A percentile compares a stretch with the other conserved stretches of the same genome.
These are phyloP conservation scores for Phalacrocorax brasilianus DNA, from an alignment of 2,113 vertebrate genomes.

Conservation along the genomic window DNA sequence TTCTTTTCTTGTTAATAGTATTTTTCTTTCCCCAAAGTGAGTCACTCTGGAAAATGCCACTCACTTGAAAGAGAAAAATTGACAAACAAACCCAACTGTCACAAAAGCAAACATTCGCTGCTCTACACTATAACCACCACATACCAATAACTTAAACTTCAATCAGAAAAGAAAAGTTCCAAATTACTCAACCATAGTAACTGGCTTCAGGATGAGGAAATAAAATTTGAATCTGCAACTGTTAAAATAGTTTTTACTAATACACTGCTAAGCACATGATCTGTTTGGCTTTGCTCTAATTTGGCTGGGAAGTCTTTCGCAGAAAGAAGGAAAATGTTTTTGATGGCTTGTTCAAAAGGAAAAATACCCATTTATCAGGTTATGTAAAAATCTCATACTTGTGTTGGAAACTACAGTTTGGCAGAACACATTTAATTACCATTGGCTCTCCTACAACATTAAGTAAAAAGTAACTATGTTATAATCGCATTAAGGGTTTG, in stretches of 20 bases:
- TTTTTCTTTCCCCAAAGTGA: constrained; percentile 66
- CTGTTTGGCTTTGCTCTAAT: constrained; percentile 53
- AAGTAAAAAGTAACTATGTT: constrained; percentile 51
- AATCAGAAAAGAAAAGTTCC: not conserved
- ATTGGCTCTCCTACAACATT: constrained; percentile 55
- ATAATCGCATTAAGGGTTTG: constrained; percentile 66
- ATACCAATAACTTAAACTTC: not conserved
- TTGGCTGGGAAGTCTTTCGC: constrained; percentile 58
- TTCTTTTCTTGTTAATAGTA: constrained; percentile 56
- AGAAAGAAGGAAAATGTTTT: constrained; percentile 68
- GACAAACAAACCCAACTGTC: constrained; percentile 25
- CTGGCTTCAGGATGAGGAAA: constrained; percentile 30
- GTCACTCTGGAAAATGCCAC: constrained; percentile 58
- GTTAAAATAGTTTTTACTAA: constrained; percentile 53
- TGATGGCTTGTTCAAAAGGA: constrained; percentile 72
- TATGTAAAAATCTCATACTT: constrained; percentile 64
- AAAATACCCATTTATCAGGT: constrained; percentile 73
- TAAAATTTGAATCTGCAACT: constrained; percentile 44
- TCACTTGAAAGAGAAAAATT: constrained; percentile 19
- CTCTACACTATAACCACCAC: not conserved
- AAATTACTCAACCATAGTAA: constrained; percentile 34
- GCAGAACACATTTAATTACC: constrained; percentile 71
- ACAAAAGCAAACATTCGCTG: constrained; percentile 18
- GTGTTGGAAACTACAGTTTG: constrained; percentile 67
- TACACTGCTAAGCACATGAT: constrained; percentile 62